These are phyloP conservation scores for Drosophila atroscutellata DNA, from an alignment of 2,888 invertebrate genomes.

Conservation along the genomic window DNA sequence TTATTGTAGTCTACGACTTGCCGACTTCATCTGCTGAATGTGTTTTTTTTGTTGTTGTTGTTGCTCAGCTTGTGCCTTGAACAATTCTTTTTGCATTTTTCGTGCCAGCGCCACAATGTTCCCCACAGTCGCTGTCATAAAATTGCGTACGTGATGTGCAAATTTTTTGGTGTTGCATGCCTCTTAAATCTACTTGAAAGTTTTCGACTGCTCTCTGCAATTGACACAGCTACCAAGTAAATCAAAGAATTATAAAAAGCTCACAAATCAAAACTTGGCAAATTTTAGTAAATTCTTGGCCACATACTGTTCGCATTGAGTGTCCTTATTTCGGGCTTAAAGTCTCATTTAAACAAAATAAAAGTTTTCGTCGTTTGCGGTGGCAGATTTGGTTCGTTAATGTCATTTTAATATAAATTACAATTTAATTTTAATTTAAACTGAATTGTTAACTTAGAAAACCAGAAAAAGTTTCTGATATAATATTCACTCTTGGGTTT, in stretches of 20 bases:
- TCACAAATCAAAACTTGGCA: constrained; percentile 12
- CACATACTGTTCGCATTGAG: constrained; percentile 8
- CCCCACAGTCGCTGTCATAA: constrained; percentile 69
- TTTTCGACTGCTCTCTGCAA: constrained; percentile 25
- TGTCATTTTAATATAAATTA: constrained; percentile 53
- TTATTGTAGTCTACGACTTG: constrained; percentile 71
- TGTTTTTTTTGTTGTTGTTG: neutral
- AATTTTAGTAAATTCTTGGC: neutral
- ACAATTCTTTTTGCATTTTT: constrained; percentile 3
- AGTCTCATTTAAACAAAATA: constrained; percentile 3
- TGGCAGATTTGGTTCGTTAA: constrained; percentile 33
- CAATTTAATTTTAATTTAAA: constrained; percentile 50
- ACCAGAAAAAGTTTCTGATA: constrained; percentile 5
- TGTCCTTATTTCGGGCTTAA: constrained; percentile 19
- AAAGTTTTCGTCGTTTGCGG: constrained; percentile 21
- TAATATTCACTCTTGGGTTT: neutral
- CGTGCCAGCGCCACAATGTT: constrained; percentile 57
- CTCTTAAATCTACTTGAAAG: constrained; percentile 41
- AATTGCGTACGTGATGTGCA: constrained; percentile 68
- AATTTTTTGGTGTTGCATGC: constrained; percentile 19
- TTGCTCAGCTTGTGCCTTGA: constrained; percentile 9
- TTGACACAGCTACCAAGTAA: constrained; percentile 28
- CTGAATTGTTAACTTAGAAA: constrained; percentile 6
- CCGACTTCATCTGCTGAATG: constrained; percentile 52
- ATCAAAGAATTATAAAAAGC: constrained; percentile 25